Base-by-base conservation (phyloP, 37 sponge, comb jelly and placozoan species). In the Mnemiopsis leidyi region DNA sequence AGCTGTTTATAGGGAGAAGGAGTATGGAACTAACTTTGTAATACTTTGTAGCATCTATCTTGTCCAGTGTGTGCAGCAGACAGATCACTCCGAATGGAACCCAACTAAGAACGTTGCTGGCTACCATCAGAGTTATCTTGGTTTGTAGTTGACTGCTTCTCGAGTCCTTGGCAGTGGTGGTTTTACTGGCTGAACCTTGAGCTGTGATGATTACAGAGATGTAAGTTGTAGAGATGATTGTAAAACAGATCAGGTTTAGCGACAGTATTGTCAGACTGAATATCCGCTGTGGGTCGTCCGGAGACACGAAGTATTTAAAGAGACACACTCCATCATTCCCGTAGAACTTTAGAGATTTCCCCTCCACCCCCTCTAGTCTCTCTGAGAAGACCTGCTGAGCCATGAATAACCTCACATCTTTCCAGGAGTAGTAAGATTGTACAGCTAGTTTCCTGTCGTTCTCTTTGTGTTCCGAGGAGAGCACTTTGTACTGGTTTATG, bases 61-160 rank as follows among this genome's bases (percentile, higher is more conserved):
- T 71, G 20, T 71, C 75, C 75, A 71, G n/a, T 5, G 75, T 71
- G 75, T 71, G 75, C 7, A 71, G 75, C 2, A 71, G 75, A 28
- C 75, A 71, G n/a, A 71, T 71, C 75, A 71, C 75, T 25, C 75
- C 75, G 20, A 71, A 71, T 5, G 75, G 75, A 71, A 71, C 75
- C 75, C 75, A 71, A 71, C 75, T 71, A 13, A 71, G 75, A 3
- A 71, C 75, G 20, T n/a, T 71, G 30, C 30, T 71, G 3, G 75
- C 20, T 23, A 71, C 30, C 75, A 71, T 71, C 30, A 71, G 75
- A 71, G 75, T 71, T 13, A 71, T 71, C n/a, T 71, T 71, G 75
- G 75, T 71, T 71, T 71, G 75, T 18, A 71, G 75, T 71, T 71
- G 75, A 5, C n/a, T 28, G 5, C 75, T 28, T 25, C 75, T 71